phyloP scores from a whole-genome alignment of 2,888 invertebrate species.

The Cerceris rybyensis region DNA sequence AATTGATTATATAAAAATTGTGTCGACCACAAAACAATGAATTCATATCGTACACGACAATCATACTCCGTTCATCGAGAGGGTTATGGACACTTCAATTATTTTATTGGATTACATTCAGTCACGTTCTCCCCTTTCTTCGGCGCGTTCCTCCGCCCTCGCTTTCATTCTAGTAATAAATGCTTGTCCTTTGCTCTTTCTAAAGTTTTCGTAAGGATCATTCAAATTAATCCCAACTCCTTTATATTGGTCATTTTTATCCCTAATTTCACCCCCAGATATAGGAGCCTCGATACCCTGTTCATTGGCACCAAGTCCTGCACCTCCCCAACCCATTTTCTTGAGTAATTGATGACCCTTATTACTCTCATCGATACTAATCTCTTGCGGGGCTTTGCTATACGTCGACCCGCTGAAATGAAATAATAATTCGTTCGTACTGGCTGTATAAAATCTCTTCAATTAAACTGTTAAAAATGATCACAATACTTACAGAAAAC shows the following conservation, averaged over 20 bases:
- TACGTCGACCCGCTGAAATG: constrained; percentile 76
- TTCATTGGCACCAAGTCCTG: constrained; percentile 95
- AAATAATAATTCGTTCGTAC: constrained; percentile 21
- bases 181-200: constrained; percentile 97
- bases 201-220: constrained; percentile 98
- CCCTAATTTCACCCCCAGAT: constrained; percentile 94
- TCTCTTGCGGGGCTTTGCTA: constrained; percentile 84
- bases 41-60: constrained; percentile 33
- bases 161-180: constrained; percentile 97
- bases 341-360: constrained; percentile 98
- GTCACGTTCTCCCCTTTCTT: constrained; percentile 82
- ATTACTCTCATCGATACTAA: constrained; percentile 90
- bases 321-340: constrained; percentile 99
- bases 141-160: constrained; percentile 89
- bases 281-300: constrained; percentile 98
- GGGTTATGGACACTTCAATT: constrained; percentile 40
- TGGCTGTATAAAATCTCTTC: neutral
- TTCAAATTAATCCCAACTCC: constrained; percentile 96
- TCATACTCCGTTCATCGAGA: constrained; percentile 33
- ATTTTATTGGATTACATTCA: constrained; percentile 60
- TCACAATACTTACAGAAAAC: constrained; percentile 86
- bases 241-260: constrained; percentile 96
- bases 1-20: constrained; percentile 20
- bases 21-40: constrained; percentile 41
- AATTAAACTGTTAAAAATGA: neutral